A percentile compares a stretch with the other conserved stretches of the same genome.
Conservation (phyloP, 1,140 invertebrate genomes). For the Ptiloglossa arizonensis region DNA sequence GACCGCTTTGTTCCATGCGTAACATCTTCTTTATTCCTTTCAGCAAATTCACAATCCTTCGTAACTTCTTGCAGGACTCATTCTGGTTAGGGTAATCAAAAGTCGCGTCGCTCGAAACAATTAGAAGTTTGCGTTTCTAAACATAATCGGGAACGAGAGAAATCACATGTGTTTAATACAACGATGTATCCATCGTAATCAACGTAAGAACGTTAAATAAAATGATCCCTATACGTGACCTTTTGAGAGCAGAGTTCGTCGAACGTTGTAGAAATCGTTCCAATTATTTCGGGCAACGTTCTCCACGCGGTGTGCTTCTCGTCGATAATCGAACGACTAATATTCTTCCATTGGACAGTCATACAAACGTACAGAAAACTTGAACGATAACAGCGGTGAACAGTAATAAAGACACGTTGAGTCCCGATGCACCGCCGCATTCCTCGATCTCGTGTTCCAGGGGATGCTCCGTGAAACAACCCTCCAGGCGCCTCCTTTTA, state of each 20-base stretch:
- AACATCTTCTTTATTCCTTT: background rate
- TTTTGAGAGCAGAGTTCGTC: background rate
- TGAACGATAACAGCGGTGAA: constrained; percentile 42
- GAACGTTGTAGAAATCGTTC: too few relatives aligned
- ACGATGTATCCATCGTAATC: too few relatives aligned
- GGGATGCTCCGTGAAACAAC: constrained; percentile 89
- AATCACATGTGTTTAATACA: too few relatives aligned
- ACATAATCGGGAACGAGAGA: background rate
- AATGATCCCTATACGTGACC: background rate
- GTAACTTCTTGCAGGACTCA: background rate
- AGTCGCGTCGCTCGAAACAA: background rate
- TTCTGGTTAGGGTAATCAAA: background rate
- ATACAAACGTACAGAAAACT: constrained; percentile 36
- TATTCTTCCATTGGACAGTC: background rate
- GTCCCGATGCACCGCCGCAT: constrained; percentile 76
- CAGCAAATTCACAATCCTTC: background rate
- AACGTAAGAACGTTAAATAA: background rate
- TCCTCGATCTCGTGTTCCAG: constrained; percentile 83
- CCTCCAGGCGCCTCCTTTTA: constrained; percentile 85
- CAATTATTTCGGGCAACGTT: background rate
- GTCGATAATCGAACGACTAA: background rate
- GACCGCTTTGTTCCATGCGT: too few relatives aligned
- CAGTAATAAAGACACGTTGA: constrained; percentile 58
- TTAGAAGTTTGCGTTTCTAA: background rate
- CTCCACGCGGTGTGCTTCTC: background rate